A percentile compares a stretch with the other conserved stretches of the same genome.
phyloP scores from a whole-genome alignment of 1,140 invertebrate genomes.

The Alviniconcha marisindica region DNA sequence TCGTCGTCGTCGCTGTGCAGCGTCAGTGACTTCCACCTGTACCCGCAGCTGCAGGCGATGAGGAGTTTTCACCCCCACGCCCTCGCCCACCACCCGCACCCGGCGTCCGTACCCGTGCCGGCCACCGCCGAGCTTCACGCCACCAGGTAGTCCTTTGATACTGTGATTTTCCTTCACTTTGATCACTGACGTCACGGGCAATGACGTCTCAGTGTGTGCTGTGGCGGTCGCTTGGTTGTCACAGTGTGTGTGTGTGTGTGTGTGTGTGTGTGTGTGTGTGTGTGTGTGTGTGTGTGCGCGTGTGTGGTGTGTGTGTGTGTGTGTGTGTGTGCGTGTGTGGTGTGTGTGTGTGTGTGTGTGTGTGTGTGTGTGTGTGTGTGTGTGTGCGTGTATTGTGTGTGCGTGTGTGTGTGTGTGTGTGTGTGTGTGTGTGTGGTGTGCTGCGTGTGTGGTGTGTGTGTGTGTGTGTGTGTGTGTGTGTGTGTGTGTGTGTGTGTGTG shows the following conservation, averaged over 20 bases:
- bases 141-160: slow-evolving; percentile 13
- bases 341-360: neutral
- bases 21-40: slow-evolving; percentile 34
- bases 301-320: neutral
- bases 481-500: too few relatives aligned
- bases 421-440: too few relatives aligned
- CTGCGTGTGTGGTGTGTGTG: too few relatives aligned
- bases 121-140: slow-evolving; percentile 6
- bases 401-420: too few relatives aligned
- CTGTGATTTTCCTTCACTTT: neutral
- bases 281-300: neutral
- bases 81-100: neutral
- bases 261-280: neutral
- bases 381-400: too few relatives aligned
- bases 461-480: too few relatives aligned
- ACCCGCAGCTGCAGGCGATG: slow-evolving; percentile 27
- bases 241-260: too few relatives aligned
- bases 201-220: too few relatives aligned
- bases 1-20: slow-evolving; percentile 7
- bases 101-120: slow-evolving; percentile 4
- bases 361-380: neutral
- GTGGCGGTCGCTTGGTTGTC: too few relatives aligned
- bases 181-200: neutral
- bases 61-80: slow-evolving; percentile 19
- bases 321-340: neutral